phyloP scores from a whole-genome alignment of 2,113 vertebrate species.

The Centropus unirufus region DNA sequence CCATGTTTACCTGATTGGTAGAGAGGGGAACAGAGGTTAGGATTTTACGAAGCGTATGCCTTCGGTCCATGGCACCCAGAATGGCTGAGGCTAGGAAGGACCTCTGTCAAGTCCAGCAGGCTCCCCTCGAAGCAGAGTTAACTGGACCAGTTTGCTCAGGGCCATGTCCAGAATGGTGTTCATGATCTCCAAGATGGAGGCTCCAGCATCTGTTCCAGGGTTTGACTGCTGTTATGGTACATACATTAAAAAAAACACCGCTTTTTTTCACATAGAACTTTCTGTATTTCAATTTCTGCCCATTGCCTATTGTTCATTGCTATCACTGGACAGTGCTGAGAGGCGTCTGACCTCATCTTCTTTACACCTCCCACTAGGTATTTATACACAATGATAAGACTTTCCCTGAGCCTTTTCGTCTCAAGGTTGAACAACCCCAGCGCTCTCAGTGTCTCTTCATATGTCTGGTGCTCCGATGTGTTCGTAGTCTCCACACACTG shows the following conservation, averaged over 20 bases:
- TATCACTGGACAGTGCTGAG: neutral
- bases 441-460: neutral
- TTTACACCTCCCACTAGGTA: neutral
- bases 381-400: neutral
- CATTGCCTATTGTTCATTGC: neutral
- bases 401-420: neutral
- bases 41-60: accelerated
- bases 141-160: neutral
- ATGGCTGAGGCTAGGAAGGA: neutral
- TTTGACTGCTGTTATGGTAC: neutral
- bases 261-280: neutral
- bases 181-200: neutral
- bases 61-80: neutral
- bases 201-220: neutral
- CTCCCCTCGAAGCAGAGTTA: neutral
- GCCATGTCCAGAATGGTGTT: neutral
- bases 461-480: neutral
- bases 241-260: neutral
- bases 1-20: neutral
- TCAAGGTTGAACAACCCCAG: neutral
- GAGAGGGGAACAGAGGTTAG: neutral
- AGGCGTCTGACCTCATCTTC: neutral
- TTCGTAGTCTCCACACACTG: neutral
- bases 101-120: neutral
- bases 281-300: neutral